Evolutionary conservation across 2,888 invertebrate genomes (phyloP).

Genomic region (Heteromurus nitidus): DNA sequence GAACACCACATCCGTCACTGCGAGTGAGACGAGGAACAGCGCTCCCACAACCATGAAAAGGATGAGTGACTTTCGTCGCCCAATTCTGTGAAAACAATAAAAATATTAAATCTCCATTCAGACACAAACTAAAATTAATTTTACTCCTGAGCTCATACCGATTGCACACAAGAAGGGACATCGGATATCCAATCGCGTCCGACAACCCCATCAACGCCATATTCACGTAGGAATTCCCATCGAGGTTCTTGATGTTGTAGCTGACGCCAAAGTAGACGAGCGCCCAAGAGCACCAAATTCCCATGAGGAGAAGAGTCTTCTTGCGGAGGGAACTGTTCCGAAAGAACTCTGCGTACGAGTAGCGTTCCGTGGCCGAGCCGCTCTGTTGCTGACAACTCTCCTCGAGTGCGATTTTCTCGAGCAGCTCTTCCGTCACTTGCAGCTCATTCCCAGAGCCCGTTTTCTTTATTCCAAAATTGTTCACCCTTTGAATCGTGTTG

Average conservation of each 20-base stretch:
- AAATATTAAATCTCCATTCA: neutral
- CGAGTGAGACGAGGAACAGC: constrained; percentile 56
- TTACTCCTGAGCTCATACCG: too few relatives aligned
- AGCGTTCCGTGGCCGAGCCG: neutral
- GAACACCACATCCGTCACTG: constrained; percentile 56
- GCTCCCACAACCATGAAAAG: constrained; percentile 63
- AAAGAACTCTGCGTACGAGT: constrained; percentile 63
- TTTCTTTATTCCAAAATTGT: too few relatives aligned
- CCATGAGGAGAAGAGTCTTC: constrained; percentile 66
- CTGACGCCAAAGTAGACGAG: constrained; percentile 68
- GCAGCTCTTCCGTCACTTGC: neutral
- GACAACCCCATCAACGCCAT: constrained; percentile 60
- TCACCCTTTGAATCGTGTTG: constrained; percentile 30
- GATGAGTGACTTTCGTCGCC: constrained; percentile 66
- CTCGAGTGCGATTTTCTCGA: constrained; percentile 36
- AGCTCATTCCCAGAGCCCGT: neutral
- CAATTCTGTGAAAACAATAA: constrained; percentile 62
- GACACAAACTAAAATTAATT: too few relatives aligned
- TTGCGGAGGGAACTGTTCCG: constrained; percentile 27
- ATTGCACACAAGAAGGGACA: constrained; percentile 58
- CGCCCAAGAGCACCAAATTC: constrained; percentile 67
- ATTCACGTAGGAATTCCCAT: constrained; percentile 61
- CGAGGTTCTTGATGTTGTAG: constrained; percentile 67
- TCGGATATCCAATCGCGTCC: constrained; percentile 66
- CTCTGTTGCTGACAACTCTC: neutral